phyloP scores from a whole-genome alignment of 1,140 invertebrate genomes.

The Cydia strobilella region DNA sequence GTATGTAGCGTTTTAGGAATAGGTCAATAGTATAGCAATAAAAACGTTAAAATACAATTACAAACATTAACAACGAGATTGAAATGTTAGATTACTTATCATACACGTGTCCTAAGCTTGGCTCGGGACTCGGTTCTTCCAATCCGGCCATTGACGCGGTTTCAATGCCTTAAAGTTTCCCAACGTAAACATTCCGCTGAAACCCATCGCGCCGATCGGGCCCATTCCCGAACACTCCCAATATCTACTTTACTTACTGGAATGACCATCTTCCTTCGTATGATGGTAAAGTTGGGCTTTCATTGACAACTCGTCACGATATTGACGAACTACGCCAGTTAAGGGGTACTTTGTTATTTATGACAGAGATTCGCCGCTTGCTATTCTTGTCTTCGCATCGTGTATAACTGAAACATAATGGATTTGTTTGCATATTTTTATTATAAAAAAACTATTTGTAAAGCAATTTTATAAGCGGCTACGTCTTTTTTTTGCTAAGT shows the following conservation, averaged over 20 bases:
- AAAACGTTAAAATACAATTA: background rate
- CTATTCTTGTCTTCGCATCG: background rate
- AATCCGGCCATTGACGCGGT: constrained; percentile 23
- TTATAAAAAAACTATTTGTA: no score
- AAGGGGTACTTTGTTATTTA: constrained; percentile 4
- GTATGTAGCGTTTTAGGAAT: background rate
- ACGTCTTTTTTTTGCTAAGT: no score
- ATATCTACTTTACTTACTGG: constrained; percentile 22
- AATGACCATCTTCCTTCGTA: constrained; percentile 4
- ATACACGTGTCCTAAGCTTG: constrained; percentile 4
- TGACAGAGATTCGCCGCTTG: background rate
- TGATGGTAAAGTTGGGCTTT: background rate
- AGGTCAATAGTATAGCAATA: background rate
- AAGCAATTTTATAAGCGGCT: no score
- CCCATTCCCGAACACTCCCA: background rate
- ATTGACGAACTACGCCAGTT: constrained; percentile 24
- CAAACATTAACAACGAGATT: background rate
- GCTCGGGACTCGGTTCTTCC: background rate
- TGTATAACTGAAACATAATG: background rate
- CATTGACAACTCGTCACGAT: constrained; percentile 14
- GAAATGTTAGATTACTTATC: background rate
- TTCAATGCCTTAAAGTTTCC: constrained; percentile 12
- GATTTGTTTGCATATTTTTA: no score
- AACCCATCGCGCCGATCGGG: constrained; percentile 1
- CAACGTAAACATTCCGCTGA: constrained; percentile 21